Conservation (phyloP, 1,140 invertebrate species). For the Leptestheria dahalacensis region DNA sequence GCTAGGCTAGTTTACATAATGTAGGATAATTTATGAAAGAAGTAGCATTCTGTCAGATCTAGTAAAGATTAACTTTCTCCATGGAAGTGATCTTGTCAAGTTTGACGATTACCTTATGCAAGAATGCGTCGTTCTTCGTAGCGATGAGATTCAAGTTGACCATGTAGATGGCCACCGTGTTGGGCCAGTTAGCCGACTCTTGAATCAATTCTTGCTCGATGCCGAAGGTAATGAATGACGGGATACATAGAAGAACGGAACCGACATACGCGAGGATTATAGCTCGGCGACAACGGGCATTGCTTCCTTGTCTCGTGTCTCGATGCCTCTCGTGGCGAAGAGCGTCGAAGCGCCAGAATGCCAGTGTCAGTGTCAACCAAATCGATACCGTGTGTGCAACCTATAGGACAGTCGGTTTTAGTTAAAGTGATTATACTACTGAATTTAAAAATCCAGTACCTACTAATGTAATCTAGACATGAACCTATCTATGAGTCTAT, state of each 20-base stretch:
- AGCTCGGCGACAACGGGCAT: constrained; percentile 28
- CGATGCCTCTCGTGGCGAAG: constrained; percentile 31
- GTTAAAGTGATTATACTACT: no score
- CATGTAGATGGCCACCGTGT: constrained; percentile 22
- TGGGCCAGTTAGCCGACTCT: constrained; percentile 23
- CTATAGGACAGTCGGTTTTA: no score
- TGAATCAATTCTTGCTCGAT: constrained; percentile 28
- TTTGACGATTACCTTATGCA: constrained; percentile 10
- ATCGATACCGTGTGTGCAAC: constrained; percentile 85
- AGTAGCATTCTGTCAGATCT: no score
- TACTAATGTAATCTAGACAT: no score
- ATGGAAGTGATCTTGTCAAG: no score
- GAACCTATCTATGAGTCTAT: no score
- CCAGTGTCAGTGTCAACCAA: constrained; percentile 76
- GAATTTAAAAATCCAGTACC: no score
- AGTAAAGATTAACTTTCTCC: no score
- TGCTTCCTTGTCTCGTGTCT: constrained; percentile 24
- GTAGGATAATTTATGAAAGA: no score
- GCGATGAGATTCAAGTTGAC: constrained; percentile 29
- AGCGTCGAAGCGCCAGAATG: constrained; percentile 83
- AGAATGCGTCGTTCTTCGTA: constrained; percentile 11
- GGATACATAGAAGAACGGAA: constrained; percentile 69
- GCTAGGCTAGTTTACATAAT: no score
- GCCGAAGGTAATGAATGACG: constrained; percentile 55
- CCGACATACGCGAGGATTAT: constrained; percentile 64